Evolutionary conservation across 2,888 invertebrate genomes (phyloP), one percentile per base, ranked within the genome.

Genomic region (Herminia tarsipennalis): DNA sequence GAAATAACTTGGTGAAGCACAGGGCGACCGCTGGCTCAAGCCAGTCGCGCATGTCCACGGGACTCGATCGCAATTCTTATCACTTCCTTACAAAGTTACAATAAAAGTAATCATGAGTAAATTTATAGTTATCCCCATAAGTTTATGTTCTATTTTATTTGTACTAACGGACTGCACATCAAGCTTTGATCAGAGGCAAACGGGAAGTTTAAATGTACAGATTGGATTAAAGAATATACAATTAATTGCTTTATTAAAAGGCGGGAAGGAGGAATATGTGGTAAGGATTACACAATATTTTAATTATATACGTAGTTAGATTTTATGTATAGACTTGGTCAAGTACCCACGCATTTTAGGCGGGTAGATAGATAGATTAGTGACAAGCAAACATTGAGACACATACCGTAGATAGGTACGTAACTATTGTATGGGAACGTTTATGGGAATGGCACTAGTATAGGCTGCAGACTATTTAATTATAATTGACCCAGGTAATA

Each of bases 161-260:
- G 50, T 62, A 38, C 66, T 55, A 25, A 78, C 69, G 13, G 41
- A 55, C 27, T 68, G 74, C 49, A 70, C 80, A 1, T 73, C 76
- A 5, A 70, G 69, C 33, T 78, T 80, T 81, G 96, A 96, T 80
- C 96, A 96, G 81, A 93, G 95, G 29, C 96, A 97, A 86, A 94
- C 93, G 2, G 96, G 96, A 12, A 94, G 95, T 64, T 92, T 95
- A 61, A 97, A 97, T 81, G 94, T 97, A 58, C 95, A 95, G 74
- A 91, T 97, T 54, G 95, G 95, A 80, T 86, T 96, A 56, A 96
- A 96, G 85, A 95, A 96, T 82, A 92, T 96, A 55, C 93, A 95
- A 70, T 93, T 96, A 66, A 92, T 96, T 66, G 95, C 95, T 4
- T 76, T 95, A 21, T 72, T 95, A 54, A 93, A 93, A 63, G 93